Evolutionary conservation across 2,888 invertebrate species (phyloP), one percentile per base, ranked within the genome.

Genomic region (Allolobophora icterica): DNA sequence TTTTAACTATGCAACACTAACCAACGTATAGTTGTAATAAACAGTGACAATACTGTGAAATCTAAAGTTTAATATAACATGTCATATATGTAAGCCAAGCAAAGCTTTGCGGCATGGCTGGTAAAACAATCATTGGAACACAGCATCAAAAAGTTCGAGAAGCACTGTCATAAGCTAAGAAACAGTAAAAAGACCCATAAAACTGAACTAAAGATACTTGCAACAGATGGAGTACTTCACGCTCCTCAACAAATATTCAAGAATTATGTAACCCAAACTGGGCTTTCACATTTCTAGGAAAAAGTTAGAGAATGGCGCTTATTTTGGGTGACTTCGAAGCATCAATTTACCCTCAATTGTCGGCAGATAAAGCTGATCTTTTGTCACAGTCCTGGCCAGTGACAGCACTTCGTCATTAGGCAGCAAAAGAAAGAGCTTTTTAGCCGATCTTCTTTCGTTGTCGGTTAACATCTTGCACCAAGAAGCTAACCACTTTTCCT

Each of bases 301-400:
- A 58, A 30, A 71, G 71, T 71, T 30, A n/a, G 21, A 24, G 52
- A 52, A 52, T 21, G 21, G 52, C 19, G 52, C 52, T 24, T 13
- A 21, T 1, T 52, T 71, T 71, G 8, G 71, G 71, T n/a, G 30
- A 71, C n/a, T n/a, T 30, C n/a, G n/a, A 71, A 71, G n/a, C 71
- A 71, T 71, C n/a, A n/a, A 71, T n/a, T n/a, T 71, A 71, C 71
- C 71, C 30, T 30, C n/a, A 71, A 17, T 71, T 71, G 71, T 71
- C 15, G 30, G 71, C 45, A 92, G 35, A 24, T n/a, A 45, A 40
- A 92, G 38, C 34, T 91, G 91, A 34, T 90, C 71, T 58, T 87
- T 90, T 21, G 90, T 89, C 17, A 87, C 84, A 34, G 92, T 92
- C 71, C 89, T 84, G 33, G 92, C 91, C 84, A 92, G 52, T 34